These are phyloP conservation scores for Myripristis murdjan DNA, from an alignment of 2,797 vertebrate genomes.

Conservation along the genomic window DNA sequence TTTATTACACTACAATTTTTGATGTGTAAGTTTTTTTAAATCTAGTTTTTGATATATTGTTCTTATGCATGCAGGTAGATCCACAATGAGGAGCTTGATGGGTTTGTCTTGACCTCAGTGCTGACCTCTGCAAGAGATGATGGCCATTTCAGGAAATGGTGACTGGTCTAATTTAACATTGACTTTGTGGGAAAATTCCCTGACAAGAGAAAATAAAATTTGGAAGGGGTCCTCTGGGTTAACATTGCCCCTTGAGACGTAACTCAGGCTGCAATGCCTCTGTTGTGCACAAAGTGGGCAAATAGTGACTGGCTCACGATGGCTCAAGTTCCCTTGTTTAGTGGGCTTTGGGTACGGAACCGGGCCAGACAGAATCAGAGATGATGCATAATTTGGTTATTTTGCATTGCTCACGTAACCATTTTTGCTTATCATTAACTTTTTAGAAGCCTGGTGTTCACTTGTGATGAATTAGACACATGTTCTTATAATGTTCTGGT, in stretches of 20 bases:
- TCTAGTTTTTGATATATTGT: neutral
- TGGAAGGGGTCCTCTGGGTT: neutral
- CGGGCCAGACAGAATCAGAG: conserved; percentile 68
- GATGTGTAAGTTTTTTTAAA: no score
- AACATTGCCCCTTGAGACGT: conserved; percentile 70
- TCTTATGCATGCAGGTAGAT: conserved; percentile 26
- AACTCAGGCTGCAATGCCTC: conserved; percentile 67
- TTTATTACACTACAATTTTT: no score
- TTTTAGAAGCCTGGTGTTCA: neutral
- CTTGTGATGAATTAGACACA: neutral
- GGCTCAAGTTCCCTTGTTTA: conserved; percentile 48
- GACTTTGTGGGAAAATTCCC: neutral
- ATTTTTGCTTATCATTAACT: neutral
- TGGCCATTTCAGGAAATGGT: conserved; percentile 2
- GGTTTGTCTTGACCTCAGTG: conserved; percentile 1
- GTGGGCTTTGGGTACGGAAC: conserved; percentile 79
- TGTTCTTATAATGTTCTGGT: no score
- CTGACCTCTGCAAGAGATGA: neutral
- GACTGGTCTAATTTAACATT: conserved; percentile 7
- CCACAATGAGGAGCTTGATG: neutral
- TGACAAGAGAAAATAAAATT: no score
- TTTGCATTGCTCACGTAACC: no score
- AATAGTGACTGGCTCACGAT: conserved; percentile 76
- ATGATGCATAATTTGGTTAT: no score
- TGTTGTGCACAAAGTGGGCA: conserved; percentile 74